These are phyloP conservation scores for Vanacampus margaritifer DNA, from an alignment of 2,113 vertebrate genomes.

Conservation along the genomic window DNA sequence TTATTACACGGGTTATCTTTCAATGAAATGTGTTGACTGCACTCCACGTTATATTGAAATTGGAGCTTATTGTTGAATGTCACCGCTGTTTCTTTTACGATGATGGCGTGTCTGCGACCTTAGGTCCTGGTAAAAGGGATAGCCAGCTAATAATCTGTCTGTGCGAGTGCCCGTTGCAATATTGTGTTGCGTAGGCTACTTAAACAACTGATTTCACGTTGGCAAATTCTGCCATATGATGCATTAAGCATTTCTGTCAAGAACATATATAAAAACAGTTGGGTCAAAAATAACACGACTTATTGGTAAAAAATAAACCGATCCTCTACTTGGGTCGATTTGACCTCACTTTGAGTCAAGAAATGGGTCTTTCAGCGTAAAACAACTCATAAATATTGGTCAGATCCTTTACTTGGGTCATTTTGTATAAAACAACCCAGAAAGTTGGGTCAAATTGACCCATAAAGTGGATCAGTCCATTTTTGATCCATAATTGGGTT, in stretches of 20 bases:
- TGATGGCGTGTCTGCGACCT: neutral
- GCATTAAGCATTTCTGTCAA: neutral
- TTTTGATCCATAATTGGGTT: too few species aligned
- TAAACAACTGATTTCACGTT: neutral
- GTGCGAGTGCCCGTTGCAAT: neutral
- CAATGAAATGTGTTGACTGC: neutral
- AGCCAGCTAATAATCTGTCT: neutral
- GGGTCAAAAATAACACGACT: too few species aligned
- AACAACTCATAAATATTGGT: too few species aligned
- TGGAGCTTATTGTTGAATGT: conserved; percentile 3
- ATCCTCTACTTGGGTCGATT: too few species aligned
- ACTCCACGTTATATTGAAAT: neutral
- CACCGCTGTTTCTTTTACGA: conserved; percentile 2
- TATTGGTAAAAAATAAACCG: too few species aligned
- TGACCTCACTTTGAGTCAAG: too few species aligned
- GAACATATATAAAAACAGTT: too few species aligned
- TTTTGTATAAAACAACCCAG: too few species aligned
- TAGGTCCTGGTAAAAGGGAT: neutral
- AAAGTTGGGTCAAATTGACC: too few species aligned
- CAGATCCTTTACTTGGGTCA: too few species aligned
- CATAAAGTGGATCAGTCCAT: too few species aligned
- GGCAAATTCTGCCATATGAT: neutral
- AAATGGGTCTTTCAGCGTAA: too few species aligned
- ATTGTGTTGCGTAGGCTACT: neutral
- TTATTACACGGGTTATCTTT: conserved; percentile 6